Conservation (phyloP, 2,888 invertebrate species). For the Neria commutata region DNA sequence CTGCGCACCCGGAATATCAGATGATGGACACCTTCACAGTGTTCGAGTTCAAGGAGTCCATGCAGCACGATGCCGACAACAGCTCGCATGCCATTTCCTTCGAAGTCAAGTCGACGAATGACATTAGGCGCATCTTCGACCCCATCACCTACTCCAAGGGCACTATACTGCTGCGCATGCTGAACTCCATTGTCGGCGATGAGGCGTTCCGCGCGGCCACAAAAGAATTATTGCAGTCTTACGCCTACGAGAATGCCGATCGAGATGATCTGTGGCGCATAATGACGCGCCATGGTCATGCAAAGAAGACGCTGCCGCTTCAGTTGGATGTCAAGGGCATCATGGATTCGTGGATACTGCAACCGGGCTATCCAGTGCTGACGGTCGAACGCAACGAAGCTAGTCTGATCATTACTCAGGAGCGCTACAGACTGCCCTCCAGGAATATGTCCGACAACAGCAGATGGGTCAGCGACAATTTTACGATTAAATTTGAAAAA, state of each 20-base stretch:
- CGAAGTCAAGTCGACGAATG: conserved; percentile 67
- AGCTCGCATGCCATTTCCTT: conserved; percentile 72
- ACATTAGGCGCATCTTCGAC: conserved; percentile 74
- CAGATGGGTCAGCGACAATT: too few relatives aligned
- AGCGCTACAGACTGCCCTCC: conserved; percentile 55
- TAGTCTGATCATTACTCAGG: conserved; percentile 52
- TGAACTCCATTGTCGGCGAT: conserved; percentile 73
- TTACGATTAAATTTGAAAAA: too few relatives aligned
- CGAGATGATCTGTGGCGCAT: conserved; percentile 71
- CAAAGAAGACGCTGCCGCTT: conserved; percentile 54
- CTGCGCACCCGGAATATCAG: conserved; percentile 67
- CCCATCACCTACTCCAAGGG: conserved; percentile 77
- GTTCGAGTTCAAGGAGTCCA: conserved; percentile 65
- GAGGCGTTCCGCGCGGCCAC: conserved; percentile 65
- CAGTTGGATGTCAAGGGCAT: conserved; percentile 65
- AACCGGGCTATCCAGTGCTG: conserved; percentile 73
- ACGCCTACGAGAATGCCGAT: conserved; percentile 68
- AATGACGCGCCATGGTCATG: conserved; percentile 67
- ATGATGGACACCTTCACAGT: conserved; percentile 66
- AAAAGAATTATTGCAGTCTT: conserved; percentile 63
- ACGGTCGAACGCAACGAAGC: conserved; percentile 63
- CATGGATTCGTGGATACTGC: conserved; percentile 73
- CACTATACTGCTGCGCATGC: conserved; percentile 75
- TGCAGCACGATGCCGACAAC: conserved; percentile 68
- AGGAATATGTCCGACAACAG: conserved; percentile 50